Base-by-base conservation (phyloP, 2,888 invertebrate genomes). In the Cheilosia scutellata region DNA sequence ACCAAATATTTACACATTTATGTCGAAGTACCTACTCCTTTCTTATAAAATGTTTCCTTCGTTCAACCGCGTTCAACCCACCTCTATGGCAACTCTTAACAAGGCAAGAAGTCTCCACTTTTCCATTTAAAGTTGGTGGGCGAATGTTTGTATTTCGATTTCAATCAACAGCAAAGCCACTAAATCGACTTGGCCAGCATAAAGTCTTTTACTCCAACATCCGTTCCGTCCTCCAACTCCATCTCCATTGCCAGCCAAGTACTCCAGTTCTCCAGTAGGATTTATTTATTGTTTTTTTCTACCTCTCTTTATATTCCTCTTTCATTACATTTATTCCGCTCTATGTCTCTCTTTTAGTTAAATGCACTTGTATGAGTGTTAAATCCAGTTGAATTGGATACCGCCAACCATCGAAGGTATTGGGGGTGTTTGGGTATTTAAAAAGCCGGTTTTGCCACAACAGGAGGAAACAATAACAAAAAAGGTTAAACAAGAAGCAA, bases 341-440 rank as follows among this genome's bases (percentile, higher is more conserved):
- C 63, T 31, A 20, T 66, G 29, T 29, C 51, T 42, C 49, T 65
- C 60, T 65, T 55, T 27, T 42, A 4, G 40, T 6, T 7, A 47
- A 31, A 6, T 60, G 49, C 31, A 49, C 11, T 27, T 70, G 86
- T 82, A 16, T 86, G 60, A 72, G 86, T 86, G 86, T 80, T 80
- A 77, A 86, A 82, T 86, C 86, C 76, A 86, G 76, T 76, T 71
- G 62, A 80, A 76, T 80, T 58, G 86, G 72, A 70, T 72, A 79
- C 84, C 11, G 37, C 11, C 37, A 11, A 37, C 37, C 79, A 71
- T 79, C 71, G 65, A 75, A 79, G 75, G 75, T 65, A 79, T 86
- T 80, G 86, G 86, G 86, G 86, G 86, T 86, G 86, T 86, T 80
- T 62, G 72, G 76, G 86, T 86, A 80, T 76, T 86, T 76, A 68